Percentiles rank a stretch among this genome's conserved stretches.
Evolutionary conservation across 2,888 invertebrate species (phyloP).

Genomic region (Ophion obscuratus): DNA sequence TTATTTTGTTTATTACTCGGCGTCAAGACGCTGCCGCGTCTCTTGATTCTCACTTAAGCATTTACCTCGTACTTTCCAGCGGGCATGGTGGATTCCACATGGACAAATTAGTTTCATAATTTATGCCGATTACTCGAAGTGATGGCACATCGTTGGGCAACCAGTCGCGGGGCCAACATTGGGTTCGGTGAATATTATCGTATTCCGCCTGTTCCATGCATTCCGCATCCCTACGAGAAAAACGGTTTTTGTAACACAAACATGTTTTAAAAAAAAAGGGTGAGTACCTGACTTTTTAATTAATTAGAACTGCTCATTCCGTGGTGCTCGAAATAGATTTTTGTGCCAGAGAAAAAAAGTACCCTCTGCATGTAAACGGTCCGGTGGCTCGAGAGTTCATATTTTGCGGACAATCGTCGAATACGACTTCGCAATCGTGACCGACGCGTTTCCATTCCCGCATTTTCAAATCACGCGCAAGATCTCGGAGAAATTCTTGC

Average conservation of each 20-base stretch:
- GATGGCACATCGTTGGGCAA: constrained; percentile 91
- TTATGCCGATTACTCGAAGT: constrained; percentile 92
- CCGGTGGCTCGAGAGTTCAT: constrained; percentile 84
- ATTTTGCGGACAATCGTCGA: constrained; percentile 88
- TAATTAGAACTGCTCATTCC: neutral
- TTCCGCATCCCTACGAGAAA: constrained; percentile 72
- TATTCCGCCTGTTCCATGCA: constrained; percentile 73
- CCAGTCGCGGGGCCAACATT: constrained; percentile 98
- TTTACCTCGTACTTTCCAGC: constrained; percentile 84
- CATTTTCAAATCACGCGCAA: constrained; percentile 85
- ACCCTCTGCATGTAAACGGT: constrained; percentile 85
- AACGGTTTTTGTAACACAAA: neutral
- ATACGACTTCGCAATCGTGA: constrained; percentile 87
- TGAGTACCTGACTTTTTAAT: neutral
- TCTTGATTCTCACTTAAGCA: neutral
- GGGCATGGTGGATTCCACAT: constrained; percentile 92
- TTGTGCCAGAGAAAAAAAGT: constrained; percentile 66
- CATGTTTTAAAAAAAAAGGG: constrained; percentile 12
- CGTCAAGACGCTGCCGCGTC: no score
- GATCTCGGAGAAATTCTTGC: constrained; percentile 84
- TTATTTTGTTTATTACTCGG: no score
- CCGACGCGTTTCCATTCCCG: constrained; percentile 86
- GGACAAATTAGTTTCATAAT: constrained; percentile 94
- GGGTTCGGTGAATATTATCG: constrained; percentile 85
- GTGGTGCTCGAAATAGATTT: neutral